phyloP scores from a whole-genome alignment of 1,140 invertebrate species.

The Lepeophtheirus salmonis region DNA sequence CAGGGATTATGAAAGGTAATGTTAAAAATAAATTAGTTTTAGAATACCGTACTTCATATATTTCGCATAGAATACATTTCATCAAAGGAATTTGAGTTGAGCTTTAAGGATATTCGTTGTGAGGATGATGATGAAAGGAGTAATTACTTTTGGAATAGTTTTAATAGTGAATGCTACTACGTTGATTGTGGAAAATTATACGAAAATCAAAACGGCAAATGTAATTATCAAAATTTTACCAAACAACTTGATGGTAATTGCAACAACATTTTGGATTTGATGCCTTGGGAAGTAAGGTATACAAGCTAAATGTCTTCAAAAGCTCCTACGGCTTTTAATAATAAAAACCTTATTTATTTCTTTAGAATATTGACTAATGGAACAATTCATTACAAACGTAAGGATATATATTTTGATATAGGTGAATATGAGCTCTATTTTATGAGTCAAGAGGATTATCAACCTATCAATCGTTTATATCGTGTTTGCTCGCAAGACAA shows the following conservation, averaged over 20 bases:
- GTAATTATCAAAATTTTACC: neutral
- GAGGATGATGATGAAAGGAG: neutral
- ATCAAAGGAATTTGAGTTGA: neutral
- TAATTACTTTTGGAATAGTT: neutral
- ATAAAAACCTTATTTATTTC: neutral
- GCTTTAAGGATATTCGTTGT: neutral
- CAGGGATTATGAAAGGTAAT: neutral
- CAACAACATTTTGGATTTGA: neutral
- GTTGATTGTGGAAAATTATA: neutral
- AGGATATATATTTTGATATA: neutral
- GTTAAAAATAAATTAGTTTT: neutral
- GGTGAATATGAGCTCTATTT: neutral
- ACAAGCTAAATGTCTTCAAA: neutral
- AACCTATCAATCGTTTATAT: neutral
- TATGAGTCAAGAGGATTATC: neutral
- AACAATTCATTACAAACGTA: neutral
- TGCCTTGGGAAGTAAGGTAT: neutral
- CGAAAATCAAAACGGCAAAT: neutral
- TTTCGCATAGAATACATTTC: neutral
- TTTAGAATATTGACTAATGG: neutral
- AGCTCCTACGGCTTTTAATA: no score
- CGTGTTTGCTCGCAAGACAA: neutral
- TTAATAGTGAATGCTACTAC: neutral
- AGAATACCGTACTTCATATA: neutral
- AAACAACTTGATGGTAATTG: neutral